Percentiles rank a stretch among this genome's conserved stretches.
Evolutionary conservation across 2,113 vertebrate species (phyloP).

Genomic region (Rhinolophus ferrumequinum): DNA sequence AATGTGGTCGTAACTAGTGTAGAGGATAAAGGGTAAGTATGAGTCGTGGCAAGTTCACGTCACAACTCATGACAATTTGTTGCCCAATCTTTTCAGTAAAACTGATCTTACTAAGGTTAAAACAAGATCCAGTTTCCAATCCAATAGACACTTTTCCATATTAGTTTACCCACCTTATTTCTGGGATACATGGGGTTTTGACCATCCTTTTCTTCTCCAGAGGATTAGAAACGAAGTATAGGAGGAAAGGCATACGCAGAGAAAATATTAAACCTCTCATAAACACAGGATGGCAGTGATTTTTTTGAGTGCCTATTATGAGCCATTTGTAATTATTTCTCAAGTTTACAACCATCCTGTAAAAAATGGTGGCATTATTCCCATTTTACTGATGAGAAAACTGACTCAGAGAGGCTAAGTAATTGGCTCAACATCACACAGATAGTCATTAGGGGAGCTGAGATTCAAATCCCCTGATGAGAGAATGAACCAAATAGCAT

Average conservation of each 20-base stretch:
- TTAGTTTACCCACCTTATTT: neutral
- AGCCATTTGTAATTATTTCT: neutral
- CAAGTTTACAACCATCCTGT: neutral
- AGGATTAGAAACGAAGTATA: neutral
- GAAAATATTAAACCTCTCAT: neutral
- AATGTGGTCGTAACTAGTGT: neutral
- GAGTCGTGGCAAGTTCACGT: neutral
- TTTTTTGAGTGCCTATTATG: neutral
- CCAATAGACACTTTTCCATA: neutral
- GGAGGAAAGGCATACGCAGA: neutral
- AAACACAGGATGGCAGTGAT: neutral
- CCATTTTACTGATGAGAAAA: slow-evolving; percentile 44
- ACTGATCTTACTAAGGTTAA: neutral
- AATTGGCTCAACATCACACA: neutral
- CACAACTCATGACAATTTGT: neutral
- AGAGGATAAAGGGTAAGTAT: neutral
- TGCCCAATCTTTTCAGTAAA: neutral
- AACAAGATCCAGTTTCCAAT: neutral
- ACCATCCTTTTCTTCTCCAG: neutral
- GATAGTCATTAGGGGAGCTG: neutral
- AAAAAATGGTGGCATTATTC: neutral
- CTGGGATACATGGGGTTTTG: neutral
- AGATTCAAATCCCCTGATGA: neutral
- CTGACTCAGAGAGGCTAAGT: neutral
- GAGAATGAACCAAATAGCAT: neutral